Base-by-base conservation (phyloP, 2,797 vertebrate genomes). In the Podargus strigoides region DNA sequence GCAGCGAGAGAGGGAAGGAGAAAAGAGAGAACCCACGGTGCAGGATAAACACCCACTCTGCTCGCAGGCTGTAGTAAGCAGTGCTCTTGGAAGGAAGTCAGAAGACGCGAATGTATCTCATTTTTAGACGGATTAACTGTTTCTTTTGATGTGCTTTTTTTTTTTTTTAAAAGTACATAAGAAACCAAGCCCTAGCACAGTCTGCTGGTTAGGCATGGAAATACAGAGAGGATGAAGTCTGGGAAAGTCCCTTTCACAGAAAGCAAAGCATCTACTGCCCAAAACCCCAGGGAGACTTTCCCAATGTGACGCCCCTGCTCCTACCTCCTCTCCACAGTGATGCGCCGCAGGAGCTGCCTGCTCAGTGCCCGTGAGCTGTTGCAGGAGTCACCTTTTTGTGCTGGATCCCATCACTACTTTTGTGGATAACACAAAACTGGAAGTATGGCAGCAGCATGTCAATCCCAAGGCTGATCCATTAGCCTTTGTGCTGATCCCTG, bases 331-430 rank as follows among this genome's bases (percentile, higher is more conserved):
- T 49, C n/a, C 9, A 49, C 42, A 3, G 46, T 0, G 30, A 6
- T 8, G 46, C 12, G 0, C 17, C 0, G 1, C 10, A 3, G 39
- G 73, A 78, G 24, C 78, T 64, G 49, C 39, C 37, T 10, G 3
- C 7, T 8, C 10, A 2, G 1, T 22, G 64, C 36, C 68, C 0
- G 0, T 0, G 1, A 3, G 1, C 5, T 24, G 1, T 2, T 5
- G 3, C 0, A 0, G 44, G 41, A 47, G 5, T 8, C 46, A 1
- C 47, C 27, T 47, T 19, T 12, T 8, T 5, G 21, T 32, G 80
- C 75, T 27, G 85, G 39, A 36, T 23, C 6, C 69, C 49, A 9
- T 26, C 44, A 4, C 23, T 20, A 46, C 41, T 22, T 18, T 42
- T 7, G 30, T 10, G 26, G 26, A 9, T n/a, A 26, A 39, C 26